Evolutionary conservation across 2,113 vertebrate genomes (phyloP), one percentile per base, ranked within the genome.

Genomic region (Setophaga kirtlandii): DNA sequence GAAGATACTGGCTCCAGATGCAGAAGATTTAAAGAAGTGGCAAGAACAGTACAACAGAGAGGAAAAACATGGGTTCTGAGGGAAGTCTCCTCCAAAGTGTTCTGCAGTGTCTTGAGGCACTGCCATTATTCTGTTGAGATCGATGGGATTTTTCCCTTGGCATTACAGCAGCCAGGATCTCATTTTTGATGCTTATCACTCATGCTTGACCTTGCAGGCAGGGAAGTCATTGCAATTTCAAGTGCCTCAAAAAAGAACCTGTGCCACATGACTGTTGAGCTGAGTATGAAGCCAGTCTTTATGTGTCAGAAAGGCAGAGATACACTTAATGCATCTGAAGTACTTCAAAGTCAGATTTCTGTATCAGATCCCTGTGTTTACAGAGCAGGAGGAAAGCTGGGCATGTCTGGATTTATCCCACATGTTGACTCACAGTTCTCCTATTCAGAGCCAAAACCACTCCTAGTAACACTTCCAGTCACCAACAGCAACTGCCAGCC

Each of bases 351-450:
- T 44, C 70, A 86, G 30, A 75, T 89, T 90, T 88, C 67, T 92
- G 27, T 77, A 81, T 76, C 90, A 73, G 47, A 88, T 68, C 71
- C 77, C 71, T 74, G 56, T 89, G 79, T 94, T 94, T 96, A 93
- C 52, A 93, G 68, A 83, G 46, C 87, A 81, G 39, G 53, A 89
- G 89, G 53, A 77, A 94, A 90, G 58, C 79, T 70, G 83, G 91
- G 94, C 90, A 91, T 83, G 89, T 83, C 92, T 94, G 84, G 87
- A 94, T 96, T 94, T 96, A 94, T 90, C 87, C 87, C 52, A 74
- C 44, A 15, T 15, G 75, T 85, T 97, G 94, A 97, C 75, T 97
- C 94, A 96, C 56, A 82, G 28, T 52, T 85, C 47, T 39, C 60
- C 52, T 65, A 16, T n/a, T 81, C 37, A 41, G 83, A 96, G 93